Evolutionary conservation across 2,113 vertebrate genomes (phyloP).

Genomic region (Pimephales promelas): DNA sequence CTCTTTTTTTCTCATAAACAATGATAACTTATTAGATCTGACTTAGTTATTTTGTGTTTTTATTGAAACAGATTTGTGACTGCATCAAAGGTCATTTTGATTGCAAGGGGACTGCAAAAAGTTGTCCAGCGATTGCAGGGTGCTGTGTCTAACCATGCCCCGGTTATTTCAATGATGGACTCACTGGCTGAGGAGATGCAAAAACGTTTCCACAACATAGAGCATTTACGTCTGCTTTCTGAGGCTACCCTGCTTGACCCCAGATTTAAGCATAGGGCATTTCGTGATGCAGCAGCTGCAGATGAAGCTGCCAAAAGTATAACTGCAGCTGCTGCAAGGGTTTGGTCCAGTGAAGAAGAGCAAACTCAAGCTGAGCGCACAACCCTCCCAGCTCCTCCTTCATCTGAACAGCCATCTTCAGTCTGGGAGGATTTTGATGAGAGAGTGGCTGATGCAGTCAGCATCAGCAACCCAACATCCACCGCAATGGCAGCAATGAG

Average conservation of each 20-base stretch:
- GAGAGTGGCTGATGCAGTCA: neutral
- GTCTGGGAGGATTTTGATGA: slow-evolving; percentile 3
- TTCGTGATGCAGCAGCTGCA: neutral
- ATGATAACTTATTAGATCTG: no score
- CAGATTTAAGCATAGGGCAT: neutral
- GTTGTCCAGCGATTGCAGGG: neutral
- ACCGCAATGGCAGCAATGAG: neutral
- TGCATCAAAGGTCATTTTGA: neutral
- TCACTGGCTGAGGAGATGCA: neutral
- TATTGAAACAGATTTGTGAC: no score
- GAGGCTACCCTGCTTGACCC: no score
- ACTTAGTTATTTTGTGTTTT: no score
- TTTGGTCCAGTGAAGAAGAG: neutral
- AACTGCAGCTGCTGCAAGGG: neutral
- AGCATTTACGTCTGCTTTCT: no score
- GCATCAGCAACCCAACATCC: neutral
- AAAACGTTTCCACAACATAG: no score
- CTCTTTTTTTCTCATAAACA: no score
- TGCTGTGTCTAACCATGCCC: neutral
- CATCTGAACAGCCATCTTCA: neutral
- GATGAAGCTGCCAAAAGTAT: neutral
- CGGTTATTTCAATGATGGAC: neutral
- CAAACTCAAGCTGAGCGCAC: neutral
- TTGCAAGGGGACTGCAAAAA: neutral
- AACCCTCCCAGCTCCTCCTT: neutral